phyloP scores from a whole-genome alignment of 1,140 invertebrate genomes.

The Solenopsis fugax region DNA sequence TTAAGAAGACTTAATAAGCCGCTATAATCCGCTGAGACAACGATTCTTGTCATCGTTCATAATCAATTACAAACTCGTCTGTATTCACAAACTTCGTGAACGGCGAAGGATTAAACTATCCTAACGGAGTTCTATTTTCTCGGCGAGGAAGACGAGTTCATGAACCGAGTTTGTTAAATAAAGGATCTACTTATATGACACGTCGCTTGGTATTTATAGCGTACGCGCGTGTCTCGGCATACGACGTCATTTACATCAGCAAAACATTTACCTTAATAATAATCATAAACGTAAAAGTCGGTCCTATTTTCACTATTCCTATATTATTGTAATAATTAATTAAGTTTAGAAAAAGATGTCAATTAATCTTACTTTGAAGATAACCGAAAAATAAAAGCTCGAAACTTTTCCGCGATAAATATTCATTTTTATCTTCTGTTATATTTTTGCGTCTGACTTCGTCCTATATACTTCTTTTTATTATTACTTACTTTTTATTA shows the following conservation, averaged over 20 bases:
- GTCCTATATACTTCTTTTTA: background rate
- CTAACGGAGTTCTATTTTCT: constrained; percentile 40
- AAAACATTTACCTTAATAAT: background rate
- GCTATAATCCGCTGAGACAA: constrained; percentile 38
- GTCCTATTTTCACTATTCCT: too few species aligned
- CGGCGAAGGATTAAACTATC: constrained; percentile 29
- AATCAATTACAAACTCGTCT: constrained; percentile 54
- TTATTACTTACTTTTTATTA: background rate
- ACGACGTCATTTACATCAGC: background rate
- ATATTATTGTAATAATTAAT: too few species aligned
- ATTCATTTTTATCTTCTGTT: background rate
- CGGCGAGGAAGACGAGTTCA: constrained; percentile 20
- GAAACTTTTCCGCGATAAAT: constrained; percentile 9
- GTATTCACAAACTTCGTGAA: constrained; percentile 43
- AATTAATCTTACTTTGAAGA: background rate
- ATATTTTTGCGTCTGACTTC: background rate
- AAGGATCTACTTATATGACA: constrained; percentile 16
- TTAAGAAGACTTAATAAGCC: constrained; percentile 41
- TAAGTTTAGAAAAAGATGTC: background rate
- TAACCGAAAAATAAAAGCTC: background rate
- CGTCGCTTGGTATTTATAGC: constrained; percentile 2
- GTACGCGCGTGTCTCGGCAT: background rate
- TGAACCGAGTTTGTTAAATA: constrained; percentile 36
- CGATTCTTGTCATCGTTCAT: constrained; percentile 50
- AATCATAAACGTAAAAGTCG: background rate